Evolutionary conservation across 2,888 invertebrate species (phyloP).

Genomic region (Lasioglossum pauxillum): DNA sequence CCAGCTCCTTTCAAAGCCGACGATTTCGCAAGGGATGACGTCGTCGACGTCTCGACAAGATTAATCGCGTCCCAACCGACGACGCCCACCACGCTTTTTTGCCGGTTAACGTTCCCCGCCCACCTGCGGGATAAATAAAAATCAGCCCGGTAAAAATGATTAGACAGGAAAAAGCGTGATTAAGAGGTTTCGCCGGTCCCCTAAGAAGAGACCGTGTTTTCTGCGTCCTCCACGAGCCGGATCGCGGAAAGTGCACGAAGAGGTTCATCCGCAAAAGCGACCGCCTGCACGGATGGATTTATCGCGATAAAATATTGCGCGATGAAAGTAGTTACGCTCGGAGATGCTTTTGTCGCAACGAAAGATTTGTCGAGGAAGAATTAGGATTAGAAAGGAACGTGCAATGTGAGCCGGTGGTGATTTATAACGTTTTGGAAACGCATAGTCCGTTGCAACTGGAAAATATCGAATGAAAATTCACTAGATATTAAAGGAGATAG

Average conservation of each 20-base stretch:
- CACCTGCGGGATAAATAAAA: slow-evolving; percentile 12
- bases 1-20: background rate
- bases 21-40: background rate
- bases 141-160: slow-evolving; percentile 24
- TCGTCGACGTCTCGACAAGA: slow-evolving; percentile 14
- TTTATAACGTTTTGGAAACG: background rate
- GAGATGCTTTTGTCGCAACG: background rate
- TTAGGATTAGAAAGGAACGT: background rate
- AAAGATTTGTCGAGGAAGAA: background rate
- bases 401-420: background rate
- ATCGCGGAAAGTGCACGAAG: background rate
- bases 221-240: background rate
- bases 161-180: slow-evolving; percentile 16
- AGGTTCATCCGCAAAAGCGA: background rate
- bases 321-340: background rate
- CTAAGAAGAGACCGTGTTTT: background rate
- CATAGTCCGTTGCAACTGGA: background rate
- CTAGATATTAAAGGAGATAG: background rate
- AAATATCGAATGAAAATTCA: background rate
- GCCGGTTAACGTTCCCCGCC: background rate
- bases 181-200: background rate
- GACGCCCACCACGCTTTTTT: slow-evolving; percentile 22
- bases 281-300: background rate
- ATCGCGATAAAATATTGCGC: background rate
- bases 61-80: slow-evolving; percentile 37